A percentile compares a stretch with the other conserved stretches of the same genome.
phyloP scores from a whole-genome alignment of 1,140 invertebrate species.

The Aphaenogaster ashmeadi region DNA sequence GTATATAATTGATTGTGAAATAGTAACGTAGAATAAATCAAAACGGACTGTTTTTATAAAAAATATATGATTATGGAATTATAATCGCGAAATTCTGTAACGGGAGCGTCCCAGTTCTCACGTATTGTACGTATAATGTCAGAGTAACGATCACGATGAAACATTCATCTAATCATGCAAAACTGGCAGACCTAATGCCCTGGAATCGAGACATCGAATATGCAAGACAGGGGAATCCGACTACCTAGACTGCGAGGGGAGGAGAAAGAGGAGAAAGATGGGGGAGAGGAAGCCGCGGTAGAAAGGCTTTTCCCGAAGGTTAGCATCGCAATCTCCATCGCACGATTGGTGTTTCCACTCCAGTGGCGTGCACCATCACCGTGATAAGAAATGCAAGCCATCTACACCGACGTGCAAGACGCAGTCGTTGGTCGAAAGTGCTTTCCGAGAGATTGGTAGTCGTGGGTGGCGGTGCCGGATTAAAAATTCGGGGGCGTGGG shows the following conservation, averaged over 20 bases:
- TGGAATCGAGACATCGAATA: constrained; percentile 73
- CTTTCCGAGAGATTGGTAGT: constrained; percentile 73
- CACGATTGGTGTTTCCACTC: constrained; percentile 78
- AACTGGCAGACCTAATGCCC: constrained; percentile 69
- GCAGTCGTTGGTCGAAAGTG: constrained; percentile 64
- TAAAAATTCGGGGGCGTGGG: constrained; percentile 73
- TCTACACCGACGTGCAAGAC: constrained; percentile 65
- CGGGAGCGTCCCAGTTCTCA: background rate
- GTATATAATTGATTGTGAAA: background rate
- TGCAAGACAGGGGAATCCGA: constrained; percentile 68
- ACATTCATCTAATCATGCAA: constrained; percentile 58
- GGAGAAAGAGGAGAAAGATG: background rate
- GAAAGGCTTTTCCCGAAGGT: constrained; percentile 76
- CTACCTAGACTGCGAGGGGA: constrained; percentile 49
- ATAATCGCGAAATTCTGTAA: background rate
- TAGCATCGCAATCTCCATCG: constrained; percentile 77
- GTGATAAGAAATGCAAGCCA: constrained; percentile 75
- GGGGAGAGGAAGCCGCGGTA: background rate
- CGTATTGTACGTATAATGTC: background rate
- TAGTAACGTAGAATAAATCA: background rate
- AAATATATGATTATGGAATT: background rate
- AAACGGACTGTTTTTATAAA: background rate
- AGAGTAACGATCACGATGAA: constrained; percentile 14
- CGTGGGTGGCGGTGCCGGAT: constrained; percentile 60
- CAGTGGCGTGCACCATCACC: constrained; percentile 70